Conservation (phyloP, 2,888 invertebrate genomes). For the Caenorhabditis sp. region DNA sequence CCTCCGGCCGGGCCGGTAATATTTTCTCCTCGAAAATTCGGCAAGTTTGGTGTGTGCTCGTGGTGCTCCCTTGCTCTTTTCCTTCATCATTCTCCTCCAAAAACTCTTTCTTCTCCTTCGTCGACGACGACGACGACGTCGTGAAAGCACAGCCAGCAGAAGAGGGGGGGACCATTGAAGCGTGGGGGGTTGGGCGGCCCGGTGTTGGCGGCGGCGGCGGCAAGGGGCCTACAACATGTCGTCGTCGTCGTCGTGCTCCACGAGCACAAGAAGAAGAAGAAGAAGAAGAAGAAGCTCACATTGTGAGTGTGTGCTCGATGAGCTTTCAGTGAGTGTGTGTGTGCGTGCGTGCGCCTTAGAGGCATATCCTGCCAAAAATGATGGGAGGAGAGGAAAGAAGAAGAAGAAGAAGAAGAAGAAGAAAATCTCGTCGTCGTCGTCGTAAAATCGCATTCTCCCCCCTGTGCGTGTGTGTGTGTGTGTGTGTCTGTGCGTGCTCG, state of each 20-base stretch:
- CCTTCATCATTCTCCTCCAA: slow-evolving; percentile 5
- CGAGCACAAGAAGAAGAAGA: no score
- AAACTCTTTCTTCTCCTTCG: slow-evolving; percentile 4
- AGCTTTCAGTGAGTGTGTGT: slow-evolving; percentile 7
- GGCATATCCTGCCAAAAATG: slow-evolving; percentile 24
- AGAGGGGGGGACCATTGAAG: slow-evolving; percentile 48
- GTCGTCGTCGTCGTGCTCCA: slow-evolving; percentile 8
- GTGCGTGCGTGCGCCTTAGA: slow-evolving; percentile 7
- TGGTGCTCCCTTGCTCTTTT: neutral
- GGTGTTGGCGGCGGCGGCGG: no score
- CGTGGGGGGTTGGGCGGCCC: no score
- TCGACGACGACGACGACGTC: neutral
- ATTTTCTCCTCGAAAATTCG: no score
- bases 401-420: slow-evolving; percentile 30
- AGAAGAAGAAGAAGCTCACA: slow-evolving; percentile 5
- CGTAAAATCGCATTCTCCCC: slow-evolving; percentile 28
- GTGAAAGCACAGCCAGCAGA: no score
- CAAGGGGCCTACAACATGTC: neutral
- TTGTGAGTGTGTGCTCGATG: slow-evolving; percentile 15
- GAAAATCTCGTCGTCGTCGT: slow-evolving; percentile 37
- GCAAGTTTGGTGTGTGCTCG: no score
- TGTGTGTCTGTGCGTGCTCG: neutral
- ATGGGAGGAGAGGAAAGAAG: slow-evolving; percentile 1
- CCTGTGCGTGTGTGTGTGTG: neutral
- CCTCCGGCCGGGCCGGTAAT: no score